Percentiles rank a stretch among this genome's conserved stretches.
Evolutionary conservation across 2,888 invertebrate species (phyloP).

Genomic region (Phrixothrix hirtus): DNA sequence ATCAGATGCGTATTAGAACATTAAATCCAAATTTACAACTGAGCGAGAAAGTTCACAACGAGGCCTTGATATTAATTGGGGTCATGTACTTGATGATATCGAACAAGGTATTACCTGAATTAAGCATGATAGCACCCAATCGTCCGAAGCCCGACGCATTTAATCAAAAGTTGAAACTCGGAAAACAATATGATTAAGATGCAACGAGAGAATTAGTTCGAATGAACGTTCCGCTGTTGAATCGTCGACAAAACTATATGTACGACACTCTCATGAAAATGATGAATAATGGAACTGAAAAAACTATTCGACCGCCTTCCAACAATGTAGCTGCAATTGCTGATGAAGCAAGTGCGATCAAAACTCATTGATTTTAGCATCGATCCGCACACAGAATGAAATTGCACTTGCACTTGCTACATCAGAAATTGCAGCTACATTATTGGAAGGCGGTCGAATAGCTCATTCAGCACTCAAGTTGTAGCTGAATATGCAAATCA

Average conservation of each 20-base stretch:
- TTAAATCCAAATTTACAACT: constrained; percentile 7
- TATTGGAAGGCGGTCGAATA: too few relatives aligned
- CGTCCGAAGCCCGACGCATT: constrained; percentile 31
- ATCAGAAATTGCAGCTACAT: too few relatives aligned
- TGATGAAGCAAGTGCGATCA: too few relatives aligned
- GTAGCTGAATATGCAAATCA: too few relatives aligned
- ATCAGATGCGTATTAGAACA: constrained; percentile 8
- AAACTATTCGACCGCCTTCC: constrained; percentile 36
- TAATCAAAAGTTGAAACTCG: constrained; percentile 29
- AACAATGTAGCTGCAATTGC: constrained; percentile 41
- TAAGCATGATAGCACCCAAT: constrained; percentile 16
- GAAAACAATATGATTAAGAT: too few relatives aligned
- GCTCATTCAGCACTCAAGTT: too few relatives aligned
- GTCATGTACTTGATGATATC: too few relatives aligned
- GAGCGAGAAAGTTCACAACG: constrained; percentile 2
- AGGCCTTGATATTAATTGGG: too few relatives aligned
- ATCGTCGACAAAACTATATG: constrained; percentile 36
- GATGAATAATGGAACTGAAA: constrained; percentile 30
- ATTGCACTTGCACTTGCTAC: too few relatives aligned
- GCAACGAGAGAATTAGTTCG: too few relatives aligned
- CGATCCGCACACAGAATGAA: too few relatives aligned
- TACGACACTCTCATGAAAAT: constrained; percentile 40
- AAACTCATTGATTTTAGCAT: constrained; percentile 49
- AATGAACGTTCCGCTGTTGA: constrained; percentile 17
- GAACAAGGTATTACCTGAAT: too few relatives aligned